These are phyloP conservation scores for Aratinga solstitialis DNA, from an alignment of 2,797 vertebrate genomes.

Conservation along the genomic window DNA sequence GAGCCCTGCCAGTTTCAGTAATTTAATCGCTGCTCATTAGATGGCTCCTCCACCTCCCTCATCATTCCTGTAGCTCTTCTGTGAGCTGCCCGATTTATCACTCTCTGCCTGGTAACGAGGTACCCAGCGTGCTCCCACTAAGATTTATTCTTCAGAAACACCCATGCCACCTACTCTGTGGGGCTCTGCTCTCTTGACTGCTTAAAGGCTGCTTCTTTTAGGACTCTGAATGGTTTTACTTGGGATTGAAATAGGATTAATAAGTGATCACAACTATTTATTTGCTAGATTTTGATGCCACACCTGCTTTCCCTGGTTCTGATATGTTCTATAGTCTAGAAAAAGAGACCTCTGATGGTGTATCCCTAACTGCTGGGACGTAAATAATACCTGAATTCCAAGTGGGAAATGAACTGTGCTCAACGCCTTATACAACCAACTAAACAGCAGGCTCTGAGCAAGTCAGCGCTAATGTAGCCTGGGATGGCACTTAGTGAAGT, in stretches of 20 bases:
- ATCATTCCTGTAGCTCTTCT: conserved; percentile 56
- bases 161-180: background rate
- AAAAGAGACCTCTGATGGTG: background rate
- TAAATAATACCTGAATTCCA: background rate
- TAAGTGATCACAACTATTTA: background rate
- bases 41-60: conserved; percentile 56
- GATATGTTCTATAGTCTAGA: background rate
- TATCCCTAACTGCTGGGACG: background rate
- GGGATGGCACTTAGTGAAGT: background rate
- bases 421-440: background rate
- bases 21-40: conserved; percentile 59
- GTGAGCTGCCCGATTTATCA: conserved; percentile 60
- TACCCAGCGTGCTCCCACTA: background rate
- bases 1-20: conserved; percentile 35
- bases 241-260: background rate
- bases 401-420: background rate
- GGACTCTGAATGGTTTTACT: background rate
- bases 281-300: background rate
- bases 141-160: conserved; percentile 38
- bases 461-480: background rate
- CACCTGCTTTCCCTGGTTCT: background rate
- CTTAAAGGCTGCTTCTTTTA: background rate
- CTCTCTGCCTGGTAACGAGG: conserved; percentile 45
- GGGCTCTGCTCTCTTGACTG: conserved; percentile 11
- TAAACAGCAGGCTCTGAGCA: background rate